Conservation (phyloP, 2,113 vertebrate genomes). For the Zosterops pallidus region DNA sequence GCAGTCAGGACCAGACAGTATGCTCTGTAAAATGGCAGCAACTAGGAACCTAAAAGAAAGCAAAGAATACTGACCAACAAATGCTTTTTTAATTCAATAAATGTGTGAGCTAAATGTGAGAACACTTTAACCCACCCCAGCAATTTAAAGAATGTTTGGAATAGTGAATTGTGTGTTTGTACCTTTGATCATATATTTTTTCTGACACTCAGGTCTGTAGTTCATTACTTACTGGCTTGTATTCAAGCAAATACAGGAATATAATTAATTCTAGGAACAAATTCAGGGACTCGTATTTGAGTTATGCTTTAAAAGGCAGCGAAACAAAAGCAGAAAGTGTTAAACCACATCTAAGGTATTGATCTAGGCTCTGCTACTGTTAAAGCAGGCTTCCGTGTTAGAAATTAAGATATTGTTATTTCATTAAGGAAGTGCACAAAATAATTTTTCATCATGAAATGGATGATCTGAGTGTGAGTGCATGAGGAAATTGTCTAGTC, state of each 20-base stretch:
- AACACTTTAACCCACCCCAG: not conserved
- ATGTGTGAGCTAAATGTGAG: not conserved
- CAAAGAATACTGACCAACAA: not conserved
- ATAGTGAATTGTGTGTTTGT: not conserved
- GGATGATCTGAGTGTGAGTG: not conserved
- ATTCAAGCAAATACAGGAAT: not conserved
- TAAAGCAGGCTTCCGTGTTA: not conserved
- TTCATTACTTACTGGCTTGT: conserved; percentile 6
- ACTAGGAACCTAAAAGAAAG: not conserved
- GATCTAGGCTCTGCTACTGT: not conserved
- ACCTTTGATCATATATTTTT: not conserved
- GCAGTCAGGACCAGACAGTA: not conserved
- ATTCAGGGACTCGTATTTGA: not conserved
- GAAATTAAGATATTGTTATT: not conserved
- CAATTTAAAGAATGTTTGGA: not conserved
- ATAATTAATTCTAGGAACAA: not conserved
- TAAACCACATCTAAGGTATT: not conserved
- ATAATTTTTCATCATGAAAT: not conserved
- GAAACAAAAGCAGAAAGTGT: not conserved
- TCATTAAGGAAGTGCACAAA: not conserved
- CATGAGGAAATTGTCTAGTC: not conserved
- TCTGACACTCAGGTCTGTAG: not conserved
- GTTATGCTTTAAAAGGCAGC: not conserved
- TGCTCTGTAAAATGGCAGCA: not conserved
- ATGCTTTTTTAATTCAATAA: not conserved